Evolutionary conservation across 2,888 invertebrate genomes (phyloP), one percentile per base, ranked within the genome.

Genomic region (Branchellion lobata): DNA sequence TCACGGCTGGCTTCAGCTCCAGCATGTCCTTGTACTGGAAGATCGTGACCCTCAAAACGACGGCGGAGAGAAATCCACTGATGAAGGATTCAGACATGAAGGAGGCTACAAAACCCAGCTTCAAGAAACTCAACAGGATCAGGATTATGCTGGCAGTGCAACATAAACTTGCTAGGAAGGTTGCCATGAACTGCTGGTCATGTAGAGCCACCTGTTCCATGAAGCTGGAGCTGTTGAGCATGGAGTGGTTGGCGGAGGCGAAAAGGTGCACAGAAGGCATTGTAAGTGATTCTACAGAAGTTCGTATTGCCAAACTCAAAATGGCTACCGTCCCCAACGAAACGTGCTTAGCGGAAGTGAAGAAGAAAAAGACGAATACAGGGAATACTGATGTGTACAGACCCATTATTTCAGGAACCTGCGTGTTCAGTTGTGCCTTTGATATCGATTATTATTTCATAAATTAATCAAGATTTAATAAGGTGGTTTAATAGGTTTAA

Each of bases 31-130:
- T 76, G 21, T 0, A 85, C 82, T 87, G 87, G 79, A 86, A 86
- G 34, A 85, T 85, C 31, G 85, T 84, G 53, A 87, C 86, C 79
- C 86, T 85, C 2, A 87, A 83, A n/a, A 85, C 86, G 24, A 85
- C 85, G 8, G 86, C 86, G 0, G 86, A 85, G 0, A 86, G 86
- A 81, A 86, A 87, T 11, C 86, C 87, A 53, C 85, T 85, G 77
- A 86, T 85, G 81, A 87, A 86, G 0, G 86, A 85, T 80, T 86
- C 86, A 0, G 86, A 86, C 47, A 87, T 82, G 78, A 87, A 87
- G 0, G 85, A 85, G 8, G 86, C 86, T 72, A 87, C 84, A 81
- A 87, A 86, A 2, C 87, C 87, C 27, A 87, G 84, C 61, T 84
- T 84, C 31, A 86, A 80, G 18, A 86, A 77, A 0, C 86, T 86